Evolutionary conservation across 2,113 vertebrate genomes (phyloP).

Genomic region (Saccopteryx bilineata): DNA sequence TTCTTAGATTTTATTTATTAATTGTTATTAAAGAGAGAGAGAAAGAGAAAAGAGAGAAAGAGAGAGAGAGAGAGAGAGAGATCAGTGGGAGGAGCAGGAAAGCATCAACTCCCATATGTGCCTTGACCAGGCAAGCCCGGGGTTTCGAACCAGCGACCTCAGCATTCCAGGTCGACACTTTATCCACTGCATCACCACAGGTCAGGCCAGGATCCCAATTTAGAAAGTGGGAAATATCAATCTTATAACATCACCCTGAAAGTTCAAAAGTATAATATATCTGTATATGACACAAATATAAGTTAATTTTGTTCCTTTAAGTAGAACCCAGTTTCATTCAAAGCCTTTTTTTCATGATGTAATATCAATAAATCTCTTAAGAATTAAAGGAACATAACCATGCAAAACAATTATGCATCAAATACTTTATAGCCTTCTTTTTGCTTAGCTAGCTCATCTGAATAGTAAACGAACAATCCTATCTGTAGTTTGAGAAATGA

Average conservation of each 20-base stretch:
- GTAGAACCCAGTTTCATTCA: neutral
- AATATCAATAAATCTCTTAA: slow-evolving; percentile 22
- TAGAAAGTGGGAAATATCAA: neutral
- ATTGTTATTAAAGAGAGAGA: no score
- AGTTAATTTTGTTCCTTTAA: slow-evolving; percentile 14
- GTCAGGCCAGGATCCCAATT: neutral
- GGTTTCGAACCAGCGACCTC: no score
- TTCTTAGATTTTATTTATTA: no score
- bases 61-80: no score
- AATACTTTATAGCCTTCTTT: neutral
- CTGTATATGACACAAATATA: neutral
- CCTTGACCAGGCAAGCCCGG: no score
- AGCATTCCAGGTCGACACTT: no score
- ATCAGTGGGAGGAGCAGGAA: no score
- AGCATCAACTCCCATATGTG: no score
- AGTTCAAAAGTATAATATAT: neutral
- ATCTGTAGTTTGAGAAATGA: neutral
- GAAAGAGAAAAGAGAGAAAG: no score
- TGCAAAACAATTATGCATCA: neutral
- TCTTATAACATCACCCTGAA: neutral
- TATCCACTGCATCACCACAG: no score
- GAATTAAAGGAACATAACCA: neutral
- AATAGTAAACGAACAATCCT: neutral
- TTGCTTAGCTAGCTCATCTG: neutral
- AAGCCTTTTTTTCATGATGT: slow-evolving; percentile 7